phyloP scores from a whole-genome alignment of 2,888 invertebrate species.

The Protodeltote pygarga region DNA sequence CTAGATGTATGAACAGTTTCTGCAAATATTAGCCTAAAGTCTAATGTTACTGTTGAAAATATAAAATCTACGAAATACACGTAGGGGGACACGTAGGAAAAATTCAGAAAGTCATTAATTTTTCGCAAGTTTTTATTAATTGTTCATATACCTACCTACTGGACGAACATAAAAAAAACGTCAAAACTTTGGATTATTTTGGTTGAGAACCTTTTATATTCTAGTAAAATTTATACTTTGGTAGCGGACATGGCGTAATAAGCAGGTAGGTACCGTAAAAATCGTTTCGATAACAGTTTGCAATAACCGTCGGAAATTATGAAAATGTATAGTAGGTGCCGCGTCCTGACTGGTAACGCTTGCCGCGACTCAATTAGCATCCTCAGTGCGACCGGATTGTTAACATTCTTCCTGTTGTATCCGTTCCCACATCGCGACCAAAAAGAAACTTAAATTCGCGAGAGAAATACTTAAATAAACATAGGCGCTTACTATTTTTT shows the following conservation, averaged over 20 bases:
- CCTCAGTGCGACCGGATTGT: constrained; percentile 70
- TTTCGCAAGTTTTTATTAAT: no score
- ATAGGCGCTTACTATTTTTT: constrained; percentile 51
- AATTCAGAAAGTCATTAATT: no score
- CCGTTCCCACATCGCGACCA: constrained; percentile 63
- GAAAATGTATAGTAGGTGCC: constrained; percentile 60
- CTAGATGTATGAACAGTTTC: no score
- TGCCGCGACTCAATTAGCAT: constrained; percentile 74
- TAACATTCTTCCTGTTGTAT: constrained; percentile 71
- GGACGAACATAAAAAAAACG: no score
- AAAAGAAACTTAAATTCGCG: constrained; percentile 57
- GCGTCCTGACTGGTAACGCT: constrained; percentile 60
- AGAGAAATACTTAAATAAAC: constrained; percentile 56
- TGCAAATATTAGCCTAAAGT: no score
- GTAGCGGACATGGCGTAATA: not conserved
- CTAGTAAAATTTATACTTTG: not conserved
- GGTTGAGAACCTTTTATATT: no score
- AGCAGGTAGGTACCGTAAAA: constrained; percentile 11
- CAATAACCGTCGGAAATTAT: constrained; percentile 33
- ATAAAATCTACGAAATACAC: no score
- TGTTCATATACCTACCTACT: no score
- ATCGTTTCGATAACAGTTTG: constrained; percentile 16
- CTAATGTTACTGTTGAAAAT: no score
- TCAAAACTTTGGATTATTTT: no score
- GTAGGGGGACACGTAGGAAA: no score